These are phyloP conservation scores for Escarpia spicata DNA, from an alignment of 2,888 invertebrate species.

Conservation along the genomic window DNA sequence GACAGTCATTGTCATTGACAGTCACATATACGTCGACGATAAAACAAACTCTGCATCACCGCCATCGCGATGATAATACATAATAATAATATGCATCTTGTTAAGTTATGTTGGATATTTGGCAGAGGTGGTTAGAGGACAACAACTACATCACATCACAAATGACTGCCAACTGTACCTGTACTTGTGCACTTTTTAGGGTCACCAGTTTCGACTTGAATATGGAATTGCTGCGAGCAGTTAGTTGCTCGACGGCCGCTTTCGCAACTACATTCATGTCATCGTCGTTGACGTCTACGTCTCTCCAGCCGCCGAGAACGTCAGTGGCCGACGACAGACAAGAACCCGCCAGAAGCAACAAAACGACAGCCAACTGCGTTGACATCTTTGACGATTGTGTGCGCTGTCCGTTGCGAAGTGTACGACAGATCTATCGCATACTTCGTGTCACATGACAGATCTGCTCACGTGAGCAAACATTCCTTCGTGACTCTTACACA, in stretches of 20 bases:
- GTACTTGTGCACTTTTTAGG: slow-evolving; percentile 30
- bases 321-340: not conserved
- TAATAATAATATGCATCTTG: too few relatives aligned
- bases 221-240: slow-evolving; percentile 35
- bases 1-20: too few relatives aligned
- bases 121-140: not conserved
- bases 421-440: not conserved
- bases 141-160: too few relatives aligned
- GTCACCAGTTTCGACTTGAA: slow-evolving; percentile 28
- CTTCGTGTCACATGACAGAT: not conserved
- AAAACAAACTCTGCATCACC: too few relatives aligned
- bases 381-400: not conserved
- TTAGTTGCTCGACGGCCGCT: slow-evolving; percentile 36
- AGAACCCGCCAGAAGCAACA: not conserved
- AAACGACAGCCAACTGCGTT: not conserved
- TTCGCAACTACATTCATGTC: slow-evolving; percentile 30
- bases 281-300: slow-evolving; percentile 22
- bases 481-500: not conserved
- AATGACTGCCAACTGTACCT: slow-evolving; percentile 30
- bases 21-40: slow-evolving; percentile 20
- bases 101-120: not conserved
- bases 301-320: not conserved
- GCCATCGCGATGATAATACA: too few relatives aligned
- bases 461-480: slow-evolving; percentile 16
- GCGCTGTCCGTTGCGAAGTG: not conserved